Evolutionary conservation across 92 coral and sea anemone species (phyloP).

Genomic region (Phenganax stokvisi): DNA sequence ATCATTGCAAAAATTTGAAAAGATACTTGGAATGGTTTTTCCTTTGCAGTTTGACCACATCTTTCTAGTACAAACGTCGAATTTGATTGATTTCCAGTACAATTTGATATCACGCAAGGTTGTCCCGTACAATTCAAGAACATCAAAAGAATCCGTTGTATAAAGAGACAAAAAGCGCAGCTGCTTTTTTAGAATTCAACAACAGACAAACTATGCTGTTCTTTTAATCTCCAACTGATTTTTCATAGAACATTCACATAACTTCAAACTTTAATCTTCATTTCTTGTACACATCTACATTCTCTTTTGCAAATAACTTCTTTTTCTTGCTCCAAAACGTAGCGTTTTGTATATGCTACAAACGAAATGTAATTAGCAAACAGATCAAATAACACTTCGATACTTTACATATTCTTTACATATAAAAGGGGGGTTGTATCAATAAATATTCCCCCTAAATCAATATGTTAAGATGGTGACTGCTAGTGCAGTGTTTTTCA

Average conservation of each 20-base stretch:
- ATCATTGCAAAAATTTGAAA: slow-evolving; percentile 45
- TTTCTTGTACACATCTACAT: background rate
- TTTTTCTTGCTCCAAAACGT: background rate
- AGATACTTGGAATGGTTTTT: slow-evolving; percentile 1
- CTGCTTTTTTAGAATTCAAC: background rate
- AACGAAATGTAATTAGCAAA: background rate
- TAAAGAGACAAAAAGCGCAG: background rate
- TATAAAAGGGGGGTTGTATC: background rate
- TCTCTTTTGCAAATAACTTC: background rate
- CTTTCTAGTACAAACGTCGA: background rate
- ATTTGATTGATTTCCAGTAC: slow-evolving; percentile 11
- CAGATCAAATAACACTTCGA: background rate
- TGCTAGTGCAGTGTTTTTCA: slow-evolving; percentile 5
- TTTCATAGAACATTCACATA: background rate
- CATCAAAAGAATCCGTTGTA: slow-evolving; percentile 2
- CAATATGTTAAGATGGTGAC: slow-evolving; percentile 10
- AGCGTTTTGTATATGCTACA: background rate
- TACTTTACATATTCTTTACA: background rate
- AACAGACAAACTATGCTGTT: background rate
- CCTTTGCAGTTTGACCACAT: background rate
- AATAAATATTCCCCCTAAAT: background rate
- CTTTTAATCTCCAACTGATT: background rate
- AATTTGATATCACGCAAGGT: slow-evolving; percentile 1
- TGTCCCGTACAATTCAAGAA: background rate
- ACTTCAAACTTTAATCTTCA: background rate